phyloP scores from a whole-genome alignment of 2,888 invertebrate species.

The Phymatocera aterrima region DNA sequence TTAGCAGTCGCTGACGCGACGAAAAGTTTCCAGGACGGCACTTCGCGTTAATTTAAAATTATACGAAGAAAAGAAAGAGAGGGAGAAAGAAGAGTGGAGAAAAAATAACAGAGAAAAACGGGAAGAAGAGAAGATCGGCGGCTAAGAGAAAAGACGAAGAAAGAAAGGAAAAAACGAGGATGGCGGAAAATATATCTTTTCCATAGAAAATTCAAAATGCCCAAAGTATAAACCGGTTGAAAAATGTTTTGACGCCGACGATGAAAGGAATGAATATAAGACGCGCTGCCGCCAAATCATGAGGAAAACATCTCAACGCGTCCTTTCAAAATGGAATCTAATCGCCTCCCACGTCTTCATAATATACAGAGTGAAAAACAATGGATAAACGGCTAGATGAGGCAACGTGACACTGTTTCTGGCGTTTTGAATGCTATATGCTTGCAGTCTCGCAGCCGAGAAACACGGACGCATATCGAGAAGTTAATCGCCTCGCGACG shows the following conservation, averaged over 20 bases:
- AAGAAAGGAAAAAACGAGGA: not conserved
- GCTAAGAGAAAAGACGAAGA: not conserved
- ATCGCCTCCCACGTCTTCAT: constrained; percentile 17
- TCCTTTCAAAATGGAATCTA: constrained; percentile 25
- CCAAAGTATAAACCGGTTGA: not conserved
- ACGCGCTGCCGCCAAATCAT: constrained; percentile 6
- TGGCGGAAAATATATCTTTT: not conserved
- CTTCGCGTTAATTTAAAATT: constrained; percentile 21
- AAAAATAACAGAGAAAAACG: not conserved
- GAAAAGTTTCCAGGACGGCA: constrained; percentile 21
- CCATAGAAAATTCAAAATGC: not conserved
- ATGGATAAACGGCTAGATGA: constrained; percentile 21
- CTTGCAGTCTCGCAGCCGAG: not conserved
- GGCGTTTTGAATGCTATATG: constrained; percentile 5
- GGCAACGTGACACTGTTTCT: not conserved
- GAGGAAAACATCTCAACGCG: constrained; percentile 31
- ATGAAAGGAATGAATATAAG: constrained; percentile 24
- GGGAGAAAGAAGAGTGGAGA: not conserved
- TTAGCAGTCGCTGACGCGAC: constrained; percentile 19
- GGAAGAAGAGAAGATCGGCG: no score
- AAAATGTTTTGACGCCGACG: constrained; percentile 19
- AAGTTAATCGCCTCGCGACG: constrained; percentile 19
- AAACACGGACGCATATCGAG: constrained; percentile 27
- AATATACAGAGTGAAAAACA: constrained; percentile 3
- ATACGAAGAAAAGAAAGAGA: not conserved